Conservation (phyloP, 2,113 vertebrate genomes). For the Phaethornis superciliosus region DNA sequence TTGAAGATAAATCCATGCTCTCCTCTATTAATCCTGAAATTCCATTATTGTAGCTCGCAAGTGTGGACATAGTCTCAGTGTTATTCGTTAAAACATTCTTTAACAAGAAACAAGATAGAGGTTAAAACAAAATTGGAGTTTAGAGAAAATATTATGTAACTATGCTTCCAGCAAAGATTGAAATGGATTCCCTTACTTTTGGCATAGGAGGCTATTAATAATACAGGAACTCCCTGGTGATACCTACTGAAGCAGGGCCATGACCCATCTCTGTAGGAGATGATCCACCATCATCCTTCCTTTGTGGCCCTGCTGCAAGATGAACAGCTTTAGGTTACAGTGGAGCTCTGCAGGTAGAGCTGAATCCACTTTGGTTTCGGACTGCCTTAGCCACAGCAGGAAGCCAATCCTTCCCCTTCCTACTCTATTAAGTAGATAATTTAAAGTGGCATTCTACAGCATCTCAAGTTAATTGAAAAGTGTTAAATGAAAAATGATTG, state of each 20-base stretch:
- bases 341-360: conserved; percentile 15
- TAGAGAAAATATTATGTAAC: neutral
- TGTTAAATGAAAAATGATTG: conserved; percentile 57
- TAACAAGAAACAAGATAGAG: neutral
- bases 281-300: neutral
- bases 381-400: conserved; percentile 48
- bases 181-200: neutral
- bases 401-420: conserved; percentile 48
- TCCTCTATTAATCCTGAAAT: conserved; percentile 27
- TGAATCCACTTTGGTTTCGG: conserved; percentile 11
- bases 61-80: neutral
- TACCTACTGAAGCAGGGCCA: neutral
- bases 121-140: neutral
- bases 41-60: neutral
- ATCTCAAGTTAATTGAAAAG: conserved; percentile 61
- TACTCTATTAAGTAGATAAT: conserved; percentile 56
- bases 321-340: neutral
- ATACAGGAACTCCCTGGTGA: neutral
- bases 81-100: neutral
- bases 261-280: conserved; percentile 3
- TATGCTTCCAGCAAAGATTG: neutral
- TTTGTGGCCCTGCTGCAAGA: conserved; percentile 10
- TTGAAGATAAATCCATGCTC: conserved; percentile 14
- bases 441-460: conserved; percentile 57
- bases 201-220: neutral